phyloP scores from a whole-genome alignment of 2,888 invertebrate species.

The Sympetrum striolatum region DNA sequence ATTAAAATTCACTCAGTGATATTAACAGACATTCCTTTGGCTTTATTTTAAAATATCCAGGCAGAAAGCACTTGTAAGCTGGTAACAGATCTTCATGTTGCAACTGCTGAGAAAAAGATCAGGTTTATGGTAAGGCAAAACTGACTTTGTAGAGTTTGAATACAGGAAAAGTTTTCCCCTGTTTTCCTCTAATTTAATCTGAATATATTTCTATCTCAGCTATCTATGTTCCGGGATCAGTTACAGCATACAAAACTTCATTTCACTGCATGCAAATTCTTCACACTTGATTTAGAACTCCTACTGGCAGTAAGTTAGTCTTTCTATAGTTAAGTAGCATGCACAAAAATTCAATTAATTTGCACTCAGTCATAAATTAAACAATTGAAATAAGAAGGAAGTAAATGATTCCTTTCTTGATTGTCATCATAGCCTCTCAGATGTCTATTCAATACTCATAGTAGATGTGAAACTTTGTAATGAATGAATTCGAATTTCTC shows the following conservation, averaged over 20 bases:
- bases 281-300: not conserved
- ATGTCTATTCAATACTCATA: not conserved
- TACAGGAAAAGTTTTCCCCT: not conserved
- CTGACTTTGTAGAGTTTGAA: not conserved
- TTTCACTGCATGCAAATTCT: conserved; percentile 1
- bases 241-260: not conserved
- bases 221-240: conserved; percentile 10
- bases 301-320: not conserved
- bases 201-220: not conserved
- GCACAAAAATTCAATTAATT: not conserved
- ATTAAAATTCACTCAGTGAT: too few species aligned
- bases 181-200: not conserved
- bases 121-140: not conserved
- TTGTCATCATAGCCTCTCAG: not conserved
- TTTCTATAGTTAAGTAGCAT: not conserved
- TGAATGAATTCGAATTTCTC: not conserved
- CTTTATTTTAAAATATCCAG: not conserved
- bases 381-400: not conserved
- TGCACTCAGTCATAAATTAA: not conserved
- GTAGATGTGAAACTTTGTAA: not conserved
- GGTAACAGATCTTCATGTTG: not conserved
- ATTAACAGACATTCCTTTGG: not conserved
- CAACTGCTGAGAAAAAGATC: not conserved
- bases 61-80: not conserved
- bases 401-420: not conserved